phyloP scores from a whole-genome alignment of 2,888 invertebrate species.

The Masnerella sp. region DNA sequence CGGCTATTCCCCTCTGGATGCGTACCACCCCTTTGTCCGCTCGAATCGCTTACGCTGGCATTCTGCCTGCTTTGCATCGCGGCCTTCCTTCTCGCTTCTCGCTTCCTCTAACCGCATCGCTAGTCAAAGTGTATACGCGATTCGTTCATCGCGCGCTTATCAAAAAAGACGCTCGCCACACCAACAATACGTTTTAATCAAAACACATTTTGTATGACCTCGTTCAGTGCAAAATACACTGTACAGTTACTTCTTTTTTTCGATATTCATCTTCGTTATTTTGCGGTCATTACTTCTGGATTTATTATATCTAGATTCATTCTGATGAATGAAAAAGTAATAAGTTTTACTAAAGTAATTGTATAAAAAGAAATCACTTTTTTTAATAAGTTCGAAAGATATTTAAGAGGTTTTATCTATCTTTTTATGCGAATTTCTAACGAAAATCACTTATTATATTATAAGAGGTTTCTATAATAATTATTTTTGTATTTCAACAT shows the following conservation, averaged over 20 bases:
- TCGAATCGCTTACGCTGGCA: conserved; percentile 44
- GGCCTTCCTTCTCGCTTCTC: conserved; percentile 45
- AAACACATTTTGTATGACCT: conserved; percentile 12
- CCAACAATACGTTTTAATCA: conserved; percentile 34
- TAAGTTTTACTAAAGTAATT: no score
- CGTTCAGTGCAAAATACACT: neutral
- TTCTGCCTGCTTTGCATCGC: conserved; percentile 53
- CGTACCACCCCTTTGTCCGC: conserved; percentile 43
- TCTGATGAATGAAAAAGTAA: no score
- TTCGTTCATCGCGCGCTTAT: conserved; percentile 41
- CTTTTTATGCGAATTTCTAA: no score
- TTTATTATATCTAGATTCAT: no score
- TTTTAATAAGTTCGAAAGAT: no score
- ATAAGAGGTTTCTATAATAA: no score
- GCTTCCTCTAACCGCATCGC: conserved; percentile 49
- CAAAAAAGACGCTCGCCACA: conserved; percentile 30
- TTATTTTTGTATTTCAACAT: no score
- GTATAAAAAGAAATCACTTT: no score
- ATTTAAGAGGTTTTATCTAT: no score
- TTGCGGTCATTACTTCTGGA: no score
- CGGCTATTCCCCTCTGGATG: conserved; percentile 61
- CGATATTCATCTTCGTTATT: no score
- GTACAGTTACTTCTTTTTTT: neutral
- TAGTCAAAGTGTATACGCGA: conserved; percentile 42
- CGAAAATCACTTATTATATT: no score